phyloP scores from a whole-genome alignment of 2,888 invertebrate genomes.

The Archips xylosteana region DNA sequence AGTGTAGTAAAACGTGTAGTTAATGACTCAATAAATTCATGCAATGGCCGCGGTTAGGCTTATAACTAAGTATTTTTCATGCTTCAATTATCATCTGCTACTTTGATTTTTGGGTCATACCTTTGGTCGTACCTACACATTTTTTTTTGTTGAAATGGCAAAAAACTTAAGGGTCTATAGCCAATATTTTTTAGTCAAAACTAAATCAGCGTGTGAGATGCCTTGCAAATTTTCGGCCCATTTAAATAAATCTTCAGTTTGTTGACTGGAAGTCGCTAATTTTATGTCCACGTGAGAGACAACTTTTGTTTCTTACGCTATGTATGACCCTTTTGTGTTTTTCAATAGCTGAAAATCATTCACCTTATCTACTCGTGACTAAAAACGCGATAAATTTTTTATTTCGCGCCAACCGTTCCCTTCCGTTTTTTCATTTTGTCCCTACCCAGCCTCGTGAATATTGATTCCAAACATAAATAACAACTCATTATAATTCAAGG shows the following conservation, averaged over 20 bases:
- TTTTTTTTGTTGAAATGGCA: too few relatives aligned
- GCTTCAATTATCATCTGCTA: background rate
- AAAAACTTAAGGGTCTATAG: too few relatives aligned
- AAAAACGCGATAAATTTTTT: background rate
- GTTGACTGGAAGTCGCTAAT: too few relatives aligned
- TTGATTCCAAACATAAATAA: constrained; percentile 40
- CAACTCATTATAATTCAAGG: constrained; percentile 39
- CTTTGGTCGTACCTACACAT: too few relatives aligned
- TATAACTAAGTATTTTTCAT: background rate
- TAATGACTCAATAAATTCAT: background rate
- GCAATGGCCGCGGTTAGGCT: background rate
- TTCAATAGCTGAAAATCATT: background rate
- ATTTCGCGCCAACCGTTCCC: background rate
- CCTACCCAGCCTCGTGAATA: constrained; percentile 29
- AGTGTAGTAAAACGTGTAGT: background rate
- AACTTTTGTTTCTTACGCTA: too few relatives aligned
- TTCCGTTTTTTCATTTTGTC: constrained; percentile 15
- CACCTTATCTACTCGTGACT: background rate
- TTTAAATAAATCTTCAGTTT: too few relatives aligned
- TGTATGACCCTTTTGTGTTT: too few relatives aligned
- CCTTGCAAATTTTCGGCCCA: too few relatives aligned
- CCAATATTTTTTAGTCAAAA: too few relatives aligned
- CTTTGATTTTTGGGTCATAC: too few relatives aligned
- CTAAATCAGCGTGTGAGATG: too few relatives aligned
- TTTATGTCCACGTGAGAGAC: too few relatives aligned